Evolutionary conservation across 2,113 vertebrate species (phyloP).

Genomic region (Upupa epops): DNA sequence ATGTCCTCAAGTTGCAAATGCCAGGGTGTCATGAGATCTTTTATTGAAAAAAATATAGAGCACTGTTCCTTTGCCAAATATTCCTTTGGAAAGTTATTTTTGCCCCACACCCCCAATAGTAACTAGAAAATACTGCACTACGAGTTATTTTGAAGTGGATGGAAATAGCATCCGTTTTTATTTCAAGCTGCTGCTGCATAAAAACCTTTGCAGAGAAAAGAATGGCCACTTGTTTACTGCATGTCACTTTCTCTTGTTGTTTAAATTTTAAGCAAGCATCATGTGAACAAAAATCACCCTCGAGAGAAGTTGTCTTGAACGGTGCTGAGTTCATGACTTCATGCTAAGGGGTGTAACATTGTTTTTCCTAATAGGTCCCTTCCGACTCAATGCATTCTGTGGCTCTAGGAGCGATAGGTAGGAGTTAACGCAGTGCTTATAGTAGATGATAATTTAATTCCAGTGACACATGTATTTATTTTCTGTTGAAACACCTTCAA

Average conservation of each 20-base stretch:
- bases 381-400: no score
- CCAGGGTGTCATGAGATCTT: conserved; percentile 64
- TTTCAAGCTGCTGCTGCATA: conserved; percentile 72
- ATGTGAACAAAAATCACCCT: conserved; percentile 12
- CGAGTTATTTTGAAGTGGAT: conserved; percentile 76
- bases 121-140: conserved; percentile 76
- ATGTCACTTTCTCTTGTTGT: conserved; percentile 53
- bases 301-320: background rate
- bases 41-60: conserved; percentile 56
- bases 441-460: background rate
- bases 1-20: conserved; percentile 37
- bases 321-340: background rate
- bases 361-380: background rate
- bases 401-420: background rate
- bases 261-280: conserved; percentile 48
- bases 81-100: conserved; percentile 74
- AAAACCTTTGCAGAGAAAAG: conserved; percentile 67
- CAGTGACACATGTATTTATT: background rate
- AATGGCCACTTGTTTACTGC: conserved; percentile 69
- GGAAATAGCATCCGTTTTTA: conserved; percentile 74
- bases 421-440: background rate
- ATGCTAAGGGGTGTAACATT: background rate
- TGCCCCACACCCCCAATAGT: conserved; percentile 62
- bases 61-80: conserved; percentile 67
- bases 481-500: background rate